Evolutionary conservation across 2,797 vertebrate species (phyloP), one percentile per base, ranked within the genome.

Genomic region (Sebastes hubbsi): DNA sequence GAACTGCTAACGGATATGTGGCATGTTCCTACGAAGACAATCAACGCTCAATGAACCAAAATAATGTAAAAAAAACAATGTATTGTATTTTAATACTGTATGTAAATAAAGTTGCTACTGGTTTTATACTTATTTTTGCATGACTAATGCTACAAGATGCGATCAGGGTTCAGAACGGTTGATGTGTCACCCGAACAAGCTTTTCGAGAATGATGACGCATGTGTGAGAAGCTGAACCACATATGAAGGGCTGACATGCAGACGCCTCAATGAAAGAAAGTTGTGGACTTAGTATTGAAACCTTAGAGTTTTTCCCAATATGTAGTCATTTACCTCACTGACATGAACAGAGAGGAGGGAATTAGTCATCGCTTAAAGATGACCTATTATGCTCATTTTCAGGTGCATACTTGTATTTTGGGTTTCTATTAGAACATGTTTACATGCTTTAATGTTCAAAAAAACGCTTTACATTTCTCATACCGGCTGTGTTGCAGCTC

Each of bases 61-160:
- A 42, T 18, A 16, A 49, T n/a, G 2, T 5, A 18, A 34, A 38
- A 14, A 25, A 16, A 14, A 18, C 29, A 6, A 42, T 30, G 0
- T 20, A 6, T 58, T 67, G 32, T 78, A 27, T 86, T 72, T 62
- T 63, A 52, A 24, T 61, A 64, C 13, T 67, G 62, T 75, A 24
- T 38, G 25, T 77, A 32, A 85, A 87, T 91, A 87, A 89, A 89
- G 16, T 61, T 71, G 16, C 25, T 46, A 4, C 5, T 74, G 2
- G 3, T 84, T 88, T 77, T 69, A 1, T 69, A 63, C 5, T 12
- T 54, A 2, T 3, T 64, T 14, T 61, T 77, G 22, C 27, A 2
- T 54, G 29, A 55, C 7, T 24, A 42, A 52, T 24, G 6, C 6
- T 20, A 30, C 0, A 1, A 24, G 34, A 14, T 25, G 9, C 20